phyloP scores from a whole-genome alignment of 2,888 invertebrate genomes.

The Panorpa germanica region DNA sequence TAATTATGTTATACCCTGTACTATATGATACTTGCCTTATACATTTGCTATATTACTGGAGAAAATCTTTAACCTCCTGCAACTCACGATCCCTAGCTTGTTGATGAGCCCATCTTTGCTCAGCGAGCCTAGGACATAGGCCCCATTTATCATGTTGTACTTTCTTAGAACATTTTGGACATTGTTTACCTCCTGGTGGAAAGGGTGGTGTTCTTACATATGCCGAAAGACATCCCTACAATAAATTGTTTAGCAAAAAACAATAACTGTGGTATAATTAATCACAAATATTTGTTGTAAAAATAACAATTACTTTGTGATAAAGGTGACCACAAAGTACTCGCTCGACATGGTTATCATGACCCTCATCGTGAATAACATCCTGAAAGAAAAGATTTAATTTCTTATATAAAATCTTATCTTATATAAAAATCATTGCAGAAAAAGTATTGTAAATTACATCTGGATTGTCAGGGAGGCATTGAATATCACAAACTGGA shows the following conservation, averaged over 20 bases:
- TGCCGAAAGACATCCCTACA: conserved; percentile 38
- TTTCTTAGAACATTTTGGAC: conserved; percentile 39
- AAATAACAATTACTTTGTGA: too few species aligned
- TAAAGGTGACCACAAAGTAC: conserved; percentile 56
- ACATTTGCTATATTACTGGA: too few species aligned
- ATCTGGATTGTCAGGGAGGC: conserved; percentile 35
- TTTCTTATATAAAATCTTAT: conserved; percentile 5
- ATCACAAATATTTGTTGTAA: too few species aligned
- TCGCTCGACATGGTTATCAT: conserved; percentile 40
- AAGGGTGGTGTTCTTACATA: conserved; percentile 57
- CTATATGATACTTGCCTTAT: too few species aligned
- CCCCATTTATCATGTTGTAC: conserved; percentile 60
- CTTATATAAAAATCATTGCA: too few species aligned
- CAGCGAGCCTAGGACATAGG: conserved; percentile 43
- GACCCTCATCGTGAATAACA: conserved; percentile 32
- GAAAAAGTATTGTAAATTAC: too few species aligned
- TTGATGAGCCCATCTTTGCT: conserved; percentile 58
- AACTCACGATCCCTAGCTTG: conserved; percentile 54
- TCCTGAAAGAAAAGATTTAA: conserved; percentile 20
- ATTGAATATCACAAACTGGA: conserved; percentile 36
- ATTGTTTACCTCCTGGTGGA: conserved; percentile 48
- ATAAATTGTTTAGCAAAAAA: too few species aligned
- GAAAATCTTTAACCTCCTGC: conserved; percentile 56
- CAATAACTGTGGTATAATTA: too few species aligned
- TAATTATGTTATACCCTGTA: too few species aligned